Evolutionary conservation across 2,113 vertebrate genomes (phyloP), one percentile per base, ranked within the genome.

Genomic region (Prolemur simus): DNA sequence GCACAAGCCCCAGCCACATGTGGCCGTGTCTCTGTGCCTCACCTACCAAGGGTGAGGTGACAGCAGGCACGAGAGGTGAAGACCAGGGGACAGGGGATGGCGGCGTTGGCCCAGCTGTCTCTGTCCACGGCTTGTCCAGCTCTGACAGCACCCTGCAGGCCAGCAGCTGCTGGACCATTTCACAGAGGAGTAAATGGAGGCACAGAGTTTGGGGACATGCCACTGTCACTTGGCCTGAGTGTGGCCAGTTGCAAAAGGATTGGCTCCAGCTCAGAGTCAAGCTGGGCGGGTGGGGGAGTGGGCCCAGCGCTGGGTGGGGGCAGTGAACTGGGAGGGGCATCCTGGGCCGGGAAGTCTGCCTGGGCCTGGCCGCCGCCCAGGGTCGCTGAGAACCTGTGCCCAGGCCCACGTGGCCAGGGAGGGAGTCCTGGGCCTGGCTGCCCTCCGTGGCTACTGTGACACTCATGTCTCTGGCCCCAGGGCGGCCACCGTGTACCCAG

Each of bases 81-180:
- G 54, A 6, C 17, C 49, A 15, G 81, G 69, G 23, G 1, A 3
- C 20, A 27, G 20, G 21, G 8, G 47, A 6, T 2, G 2, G 17
- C 3, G 13, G 29, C 5, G 2, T 8, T 8, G 15, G 54, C 63
- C 8, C 34, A 45, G 69, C 25, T 45, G 37, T 42, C 23, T 56
- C 27, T 6, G 15, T 5, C 8, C 52, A 27, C 14, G 0, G 11
- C 25, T 1, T 6, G 68, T 47, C 52, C 76, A 45, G 60, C 66
- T 68, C 21, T 27, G 73, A 14, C 0, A 0, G 27, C 8, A 7
- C 34, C 76, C 42, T 34, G 60, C 21, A 27, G 29, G 15, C 15
- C 9, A 5, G 23, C 29, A 8, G 20, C 4, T 52, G 32, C 66
- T 1, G 3, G 39, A 8, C 42, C 6, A 0, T 15, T 60, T n/a